Evolutionary conservation across 2,113 vertebrate species (phyloP).

Genomic region (Pandion haliaetus): DNA sequence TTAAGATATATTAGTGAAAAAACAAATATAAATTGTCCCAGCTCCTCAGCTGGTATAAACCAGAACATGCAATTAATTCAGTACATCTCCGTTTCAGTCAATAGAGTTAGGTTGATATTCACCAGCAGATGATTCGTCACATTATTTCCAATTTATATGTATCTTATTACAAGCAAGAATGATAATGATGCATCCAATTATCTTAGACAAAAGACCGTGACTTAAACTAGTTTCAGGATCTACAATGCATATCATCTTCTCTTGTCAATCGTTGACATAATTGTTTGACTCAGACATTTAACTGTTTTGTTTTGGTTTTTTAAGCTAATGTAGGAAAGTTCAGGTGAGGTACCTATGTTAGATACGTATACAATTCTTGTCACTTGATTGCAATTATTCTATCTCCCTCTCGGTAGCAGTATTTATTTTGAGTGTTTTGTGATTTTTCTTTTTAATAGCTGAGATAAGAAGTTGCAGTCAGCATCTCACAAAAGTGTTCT

Average conservation of each 20-base stretch:
- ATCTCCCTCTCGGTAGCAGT: background rate
- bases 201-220: background rate
- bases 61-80: background rate
- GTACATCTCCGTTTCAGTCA: background rate
- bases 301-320: background rate
- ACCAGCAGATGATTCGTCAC: background rate
- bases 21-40: background rate
- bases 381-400: conserved; percentile 25
- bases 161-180: background rate
- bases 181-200: background rate
- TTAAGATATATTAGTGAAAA: background rate
- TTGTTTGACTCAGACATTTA: background rate
- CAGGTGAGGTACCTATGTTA: background rate
- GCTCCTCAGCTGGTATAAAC: background rate
- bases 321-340: background rate
- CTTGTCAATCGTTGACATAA: conserved; percentile 22
- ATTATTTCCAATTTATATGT: background rate
- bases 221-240: background rate
- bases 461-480: background rate
- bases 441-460: background rate
- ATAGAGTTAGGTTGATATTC: background rate
- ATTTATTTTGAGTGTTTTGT: background rate
- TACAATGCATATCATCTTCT: background rate
- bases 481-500: background rate
- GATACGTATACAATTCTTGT: conserved; percentile 8